phyloP scores from a whole-genome alignment of 2,113 vertebrate genomes.

The Mellivora capensis region DNA sequence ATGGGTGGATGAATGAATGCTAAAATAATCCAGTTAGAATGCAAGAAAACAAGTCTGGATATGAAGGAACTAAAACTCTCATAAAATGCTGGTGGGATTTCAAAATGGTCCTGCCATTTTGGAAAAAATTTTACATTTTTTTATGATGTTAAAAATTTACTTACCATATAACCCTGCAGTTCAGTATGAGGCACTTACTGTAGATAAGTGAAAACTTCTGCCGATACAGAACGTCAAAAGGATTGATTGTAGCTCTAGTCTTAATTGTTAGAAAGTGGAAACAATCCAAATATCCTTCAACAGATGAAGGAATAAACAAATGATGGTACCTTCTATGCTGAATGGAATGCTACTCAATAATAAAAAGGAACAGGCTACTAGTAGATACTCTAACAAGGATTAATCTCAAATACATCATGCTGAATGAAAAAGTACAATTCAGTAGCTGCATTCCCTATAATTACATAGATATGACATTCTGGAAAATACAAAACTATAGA shows the following conservation, averaged over 20 bases:
- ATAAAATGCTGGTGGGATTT: background rate
- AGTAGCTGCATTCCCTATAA: background rate
- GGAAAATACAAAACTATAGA: background rate
- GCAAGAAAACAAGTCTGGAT: background rate
- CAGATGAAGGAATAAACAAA: background rate
- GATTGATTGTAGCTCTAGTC: background rate
- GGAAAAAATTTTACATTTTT: background rate
- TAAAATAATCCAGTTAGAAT: background rate
- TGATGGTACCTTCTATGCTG: background rate
- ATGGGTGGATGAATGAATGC: background rate
- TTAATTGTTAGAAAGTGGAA: background rate
- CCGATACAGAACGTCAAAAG: background rate
- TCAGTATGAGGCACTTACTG: background rate
- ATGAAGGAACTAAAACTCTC: background rate
- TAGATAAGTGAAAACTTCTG: background rate
- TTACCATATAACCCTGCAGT: background rate
- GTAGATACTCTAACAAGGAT: background rate
- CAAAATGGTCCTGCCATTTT: background rate
- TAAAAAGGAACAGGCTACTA: background rate
- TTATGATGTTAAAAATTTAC: background rate
- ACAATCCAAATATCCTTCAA: background rate
- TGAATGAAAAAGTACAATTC: background rate
- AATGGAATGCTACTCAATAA: background rate
- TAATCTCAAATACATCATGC: background rate
- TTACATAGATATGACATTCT: background rate